Evolutionary conservation across 2,113 vertebrate species (phyloP).

Genomic region (Progne subis): DNA sequence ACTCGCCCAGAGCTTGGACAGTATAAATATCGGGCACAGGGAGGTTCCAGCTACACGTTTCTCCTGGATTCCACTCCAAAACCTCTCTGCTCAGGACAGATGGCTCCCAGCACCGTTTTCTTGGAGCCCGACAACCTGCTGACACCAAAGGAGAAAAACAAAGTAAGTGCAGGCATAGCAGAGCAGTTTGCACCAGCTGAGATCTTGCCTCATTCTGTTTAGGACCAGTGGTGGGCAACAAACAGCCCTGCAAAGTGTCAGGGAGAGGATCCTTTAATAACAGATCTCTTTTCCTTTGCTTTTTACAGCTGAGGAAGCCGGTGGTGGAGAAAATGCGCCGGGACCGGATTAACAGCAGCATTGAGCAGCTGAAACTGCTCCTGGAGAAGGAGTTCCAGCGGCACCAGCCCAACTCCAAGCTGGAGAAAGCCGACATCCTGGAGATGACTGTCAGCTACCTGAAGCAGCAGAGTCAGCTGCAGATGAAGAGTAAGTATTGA

Average conservation of each 20-base stretch:
- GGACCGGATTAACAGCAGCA: conserved; percentile 87
- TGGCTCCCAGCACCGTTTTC: conserved; percentile 67
- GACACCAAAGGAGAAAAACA: conserved; percentile 69
- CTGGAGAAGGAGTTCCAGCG: conserved; percentile 71
- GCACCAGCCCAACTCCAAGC: conserved; percentile 68
- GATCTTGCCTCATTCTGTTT: not conserved
- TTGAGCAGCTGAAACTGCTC: conserved; percentile 80
- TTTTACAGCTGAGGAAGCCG: conserved; percentile 80
- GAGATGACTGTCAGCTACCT: conserved; percentile 74
- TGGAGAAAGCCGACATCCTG: conserved; percentile 76
- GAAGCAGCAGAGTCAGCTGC: conserved; percentile 63
- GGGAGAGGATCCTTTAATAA: not conserved
- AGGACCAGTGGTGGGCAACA: not conserved
- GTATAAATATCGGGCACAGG: conserved; percentile 58
- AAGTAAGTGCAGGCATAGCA: conserved; percentile 68
- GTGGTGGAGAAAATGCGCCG: conserved; percentile 89
- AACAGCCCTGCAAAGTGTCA: not conserved
- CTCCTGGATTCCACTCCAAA: not conserved
- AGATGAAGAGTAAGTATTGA: conserved; percentile 55
- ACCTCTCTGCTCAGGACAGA: not conserved
- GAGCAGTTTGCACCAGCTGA: not conserved
- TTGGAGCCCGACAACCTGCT: conserved; percentile 47
- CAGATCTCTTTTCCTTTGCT: not conserved
- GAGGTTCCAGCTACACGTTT: not conserved
- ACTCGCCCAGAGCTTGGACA: not conserved